Evolutionary conservation across 64 coral and sea anemone genomes (phyloP), one percentile per base, ranked within the genome.

Genomic region (Astreopora myriophthalma): DNA sequence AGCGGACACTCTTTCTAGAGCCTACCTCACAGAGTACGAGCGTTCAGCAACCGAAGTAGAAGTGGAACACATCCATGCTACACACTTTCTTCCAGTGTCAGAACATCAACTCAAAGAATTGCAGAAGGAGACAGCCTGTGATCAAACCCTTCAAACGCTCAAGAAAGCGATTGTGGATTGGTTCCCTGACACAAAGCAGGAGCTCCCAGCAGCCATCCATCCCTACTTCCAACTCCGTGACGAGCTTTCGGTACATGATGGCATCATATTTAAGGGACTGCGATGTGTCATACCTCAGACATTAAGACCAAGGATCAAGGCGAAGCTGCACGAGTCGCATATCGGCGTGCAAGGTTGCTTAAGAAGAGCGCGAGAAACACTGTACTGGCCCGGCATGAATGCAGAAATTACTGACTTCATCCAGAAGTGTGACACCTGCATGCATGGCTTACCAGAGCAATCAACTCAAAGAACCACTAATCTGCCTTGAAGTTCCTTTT

Each of bases 321-420:
- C 8, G 36, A 46, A 27, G 37, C 74, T 4, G 24, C 73, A 76
- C 8, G 73, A 76, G 28, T 29, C 73, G 2, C 74, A 42, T 20
- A 48, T 78, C 14, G 38, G 74, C 6, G 0, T 78, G 22, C 74
- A 78, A 78, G 74, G 74, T 11, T 78, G 74, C 34, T 19, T 78
- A 37, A 34, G 4, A 23, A 78, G 74, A 77, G 74, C 74, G 16
- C 36, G 35, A 77, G 34, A 46, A 77, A 46, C 75, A 79, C 0
- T 39, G 23, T 39, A 46, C 75, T 42, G 14, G 36, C 84, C 82
- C 64, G 31, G 82, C 44, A 85, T 85, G 32, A 85, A 85, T 66
- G 26, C 3, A 67, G 82, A 86, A 71, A 69, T 48, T n/a, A 86
- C 64, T 39, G 84, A 71, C 48, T 73, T 3, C 35, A 87, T 87